Base-by-base conservation (phyloP, 2,888 invertebrate species). In the Meiosimyza decipiens region DNA sequence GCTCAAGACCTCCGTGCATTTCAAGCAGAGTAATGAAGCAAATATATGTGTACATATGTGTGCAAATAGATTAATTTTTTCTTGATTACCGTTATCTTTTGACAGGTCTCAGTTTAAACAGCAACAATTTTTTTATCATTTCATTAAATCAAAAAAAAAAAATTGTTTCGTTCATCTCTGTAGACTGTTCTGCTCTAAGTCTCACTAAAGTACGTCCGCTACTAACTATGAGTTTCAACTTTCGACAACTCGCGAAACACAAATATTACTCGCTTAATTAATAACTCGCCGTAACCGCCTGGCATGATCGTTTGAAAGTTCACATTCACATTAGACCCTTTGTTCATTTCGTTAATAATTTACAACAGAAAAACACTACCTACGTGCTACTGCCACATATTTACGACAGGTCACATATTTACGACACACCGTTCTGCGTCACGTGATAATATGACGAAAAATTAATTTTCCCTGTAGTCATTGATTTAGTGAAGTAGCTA, bases 401-500 rank as follows among this genome's bases (percentile, higher is more conserved):
- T n/a, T n/a, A n/a, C n/a, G n/a, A 12, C 18, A 28, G 60, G 69
- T 69, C 69, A 62, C 69, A 52, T 62, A 33, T 62, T 69, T 62
- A 69, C 40, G 60, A 69, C 69, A 62, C 69, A 69, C 9, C 64
- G 28, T 62, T 67, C 69, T 75, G 67, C 73, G 79, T 80, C 82
- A 81, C 78, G 82, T 81, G 82, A 81, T 82, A 81, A 82, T 82
- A 81, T 82, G 82, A 82, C 70, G 71, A 73, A 28, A 67, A 68
- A 33, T 68, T 66, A 11, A 71, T 71, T 72, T 71, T 73, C 65
- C 49, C 69, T 60, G 59, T 65, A 62, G 18, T 22, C 62, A 80
- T 81, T 81, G 81, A 82, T 80, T 81, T 82, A 82, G 82, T 81
- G 81, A 82, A 81, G 82, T 80, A 81, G 82, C 82, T 73, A 77